These are phyloP conservation scores for Pimpla rufipes DNA, from an alignment of 2,888 invertebrate genomes.

Conservation along the genomic window DNA sequence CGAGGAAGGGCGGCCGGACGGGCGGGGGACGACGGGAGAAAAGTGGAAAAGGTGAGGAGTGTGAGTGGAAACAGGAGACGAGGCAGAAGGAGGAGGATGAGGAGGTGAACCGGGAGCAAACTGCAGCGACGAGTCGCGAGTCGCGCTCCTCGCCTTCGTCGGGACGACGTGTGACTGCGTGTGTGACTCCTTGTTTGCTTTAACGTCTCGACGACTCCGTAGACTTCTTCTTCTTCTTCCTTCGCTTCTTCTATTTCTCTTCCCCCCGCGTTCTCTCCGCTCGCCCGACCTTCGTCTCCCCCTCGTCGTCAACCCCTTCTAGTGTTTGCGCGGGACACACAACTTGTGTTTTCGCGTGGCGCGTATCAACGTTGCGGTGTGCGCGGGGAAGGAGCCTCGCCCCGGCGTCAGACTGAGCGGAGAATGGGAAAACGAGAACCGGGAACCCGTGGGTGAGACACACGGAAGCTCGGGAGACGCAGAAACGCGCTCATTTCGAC, in stretches of 20 bases:
- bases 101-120: slow-evolving; percentile 49
- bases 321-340: slow-evolving; percentile 83
- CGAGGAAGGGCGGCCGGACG: neutral
- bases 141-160: slow-evolving; percentile 22
- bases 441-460: slow-evolving; percentile 51
- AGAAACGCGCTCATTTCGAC: slow-evolving; percentile 17
- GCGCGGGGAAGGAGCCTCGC: slow-evolving; percentile 62
- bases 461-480: slow-evolving; percentile 49
- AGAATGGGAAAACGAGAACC: slow-evolving; percentile 47
- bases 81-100: slow-evolving; percentile 22
- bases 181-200: slow-evolving; percentile 83
- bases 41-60: slow-evolving; percentile 38
- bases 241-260: slow-evolving; percentile 61
- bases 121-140: slow-evolving; percentile 40
- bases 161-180: slow-evolving; percentile 77
- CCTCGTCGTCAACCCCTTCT: slow-evolving; percentile 69
- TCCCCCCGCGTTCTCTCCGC: slow-evolving; percentile 45
- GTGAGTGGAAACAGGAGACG: slow-evolving; percentile 49
- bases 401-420: slow-evolving; percentile 59
- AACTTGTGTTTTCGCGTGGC: slow-evolving; percentile 83
- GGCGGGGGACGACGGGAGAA: slow-evolving; percentile 9
- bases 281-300: slow-evolving; percentile 64
- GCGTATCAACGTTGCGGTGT: slow-evolving; percentile 78
- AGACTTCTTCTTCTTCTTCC: slow-evolving; percentile 67
- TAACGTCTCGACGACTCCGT: slow-evolving; percentile 82